Evolutionary conservation across 2,797 vertebrate genomes (phyloP).

Genomic region (Periophthalmus magnuspinnatus): DNA sequence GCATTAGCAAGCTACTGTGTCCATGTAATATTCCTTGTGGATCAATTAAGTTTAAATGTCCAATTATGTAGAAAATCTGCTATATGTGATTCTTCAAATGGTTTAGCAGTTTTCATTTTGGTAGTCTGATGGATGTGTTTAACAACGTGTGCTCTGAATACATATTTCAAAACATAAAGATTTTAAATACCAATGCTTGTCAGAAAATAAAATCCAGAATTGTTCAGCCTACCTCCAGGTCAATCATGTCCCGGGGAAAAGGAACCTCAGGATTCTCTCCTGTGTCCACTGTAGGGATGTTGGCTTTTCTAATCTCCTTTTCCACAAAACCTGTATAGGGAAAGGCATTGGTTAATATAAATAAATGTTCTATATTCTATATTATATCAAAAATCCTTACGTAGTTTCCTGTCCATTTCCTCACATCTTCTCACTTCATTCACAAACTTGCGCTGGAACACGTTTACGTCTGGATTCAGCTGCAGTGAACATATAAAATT

Average conservation of each 20-base stretch:
- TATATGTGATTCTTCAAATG: neutral
- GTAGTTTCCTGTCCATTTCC: constrained; percentile 97
- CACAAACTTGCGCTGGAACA: constrained; percentile 98
- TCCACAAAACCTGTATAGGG: constrained; percentile 89
- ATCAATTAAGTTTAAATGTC: neutral
- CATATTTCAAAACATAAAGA: no score
- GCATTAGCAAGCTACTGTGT: neutral
- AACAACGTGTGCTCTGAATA: neutral
- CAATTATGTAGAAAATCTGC: neutral
- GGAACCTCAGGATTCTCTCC: constrained; percentile 98
- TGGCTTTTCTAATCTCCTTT: constrained; percentile 97
- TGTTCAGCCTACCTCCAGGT: constrained; percentile 84
- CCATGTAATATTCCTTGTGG: neutral
- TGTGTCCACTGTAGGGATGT: constrained; percentile 89
- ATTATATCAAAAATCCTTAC: constrained; percentile 73
- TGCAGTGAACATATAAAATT: constrained; percentile 51
- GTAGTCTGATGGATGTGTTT: neutral
- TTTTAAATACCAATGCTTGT: no score
- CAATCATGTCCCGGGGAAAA: constrained; percentile 97
- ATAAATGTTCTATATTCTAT: neutral
- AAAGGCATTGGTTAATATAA: neutral
- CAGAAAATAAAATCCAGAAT: neutral
- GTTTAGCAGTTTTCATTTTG: neutral
- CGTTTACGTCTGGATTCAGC: constrained; percentile 96
- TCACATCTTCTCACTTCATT: constrained; percentile 97